Conservation (phyloP, 2,113 vertebrate genomes). For the Apodemus speciosus region DNA sequence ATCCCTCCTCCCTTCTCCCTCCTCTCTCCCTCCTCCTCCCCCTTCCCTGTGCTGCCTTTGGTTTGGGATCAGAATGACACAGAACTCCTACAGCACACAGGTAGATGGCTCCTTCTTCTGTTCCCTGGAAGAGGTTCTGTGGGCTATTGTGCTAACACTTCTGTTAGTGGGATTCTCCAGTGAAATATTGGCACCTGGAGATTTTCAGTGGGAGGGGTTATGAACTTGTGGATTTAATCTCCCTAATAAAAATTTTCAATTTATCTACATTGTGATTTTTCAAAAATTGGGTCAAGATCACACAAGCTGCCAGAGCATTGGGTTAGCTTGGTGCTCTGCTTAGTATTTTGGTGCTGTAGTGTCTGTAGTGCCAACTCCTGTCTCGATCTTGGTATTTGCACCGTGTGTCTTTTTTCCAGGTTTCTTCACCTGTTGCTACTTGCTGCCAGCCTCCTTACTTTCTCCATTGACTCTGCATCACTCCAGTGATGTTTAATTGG, state of each 20-base stretch:
- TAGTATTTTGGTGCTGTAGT: rapidly evolving
- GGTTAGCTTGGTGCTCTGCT: neutral
- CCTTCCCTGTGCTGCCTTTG: neutral
- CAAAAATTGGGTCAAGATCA: neutral
- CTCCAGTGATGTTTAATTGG: too few relatives aligned
- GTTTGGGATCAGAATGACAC: neutral
- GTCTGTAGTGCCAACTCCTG: neutral
- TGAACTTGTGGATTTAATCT: neutral
- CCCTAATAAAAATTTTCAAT: neutral
- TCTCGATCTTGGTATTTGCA: neutral
- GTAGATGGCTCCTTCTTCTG: neutral
- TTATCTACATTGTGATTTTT: neutral
- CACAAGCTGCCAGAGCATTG: neutral
- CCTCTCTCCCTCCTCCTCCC: too few relatives aligned
- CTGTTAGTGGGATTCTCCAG: neutral
- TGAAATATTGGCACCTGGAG: neutral
- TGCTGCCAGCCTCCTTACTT: neutral
- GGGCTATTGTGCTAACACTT: neutral
- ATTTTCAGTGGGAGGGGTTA: neutral
- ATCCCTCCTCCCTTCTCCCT: rapidly evolving
- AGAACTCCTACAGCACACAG: neutral
- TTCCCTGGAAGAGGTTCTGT: neutral
- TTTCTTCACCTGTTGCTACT: neutral
- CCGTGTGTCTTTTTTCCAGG: neutral
- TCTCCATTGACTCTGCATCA: neutral